Percentiles rank a stretch among this genome's conserved stretches.
phyloP scores from a whole-genome alignment of 2,797 vertebrate genomes.

The Chelidonichthys spinosus region DNA sequence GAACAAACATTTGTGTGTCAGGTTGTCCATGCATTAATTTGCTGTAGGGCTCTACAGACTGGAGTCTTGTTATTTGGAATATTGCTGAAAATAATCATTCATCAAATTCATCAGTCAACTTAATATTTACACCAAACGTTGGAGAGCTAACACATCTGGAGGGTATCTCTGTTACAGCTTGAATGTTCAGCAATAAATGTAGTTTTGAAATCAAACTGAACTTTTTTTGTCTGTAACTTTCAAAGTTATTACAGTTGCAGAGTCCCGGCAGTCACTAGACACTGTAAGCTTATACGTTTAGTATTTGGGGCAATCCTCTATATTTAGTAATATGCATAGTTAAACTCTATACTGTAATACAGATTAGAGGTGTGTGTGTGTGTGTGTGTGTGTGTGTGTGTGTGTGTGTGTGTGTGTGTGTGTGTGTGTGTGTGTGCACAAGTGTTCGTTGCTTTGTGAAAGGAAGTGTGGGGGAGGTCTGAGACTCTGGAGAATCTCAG shows the following conservation, averaged over 20 bases:
- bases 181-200: not conserved
- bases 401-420: not conserved
- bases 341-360: not conserved
- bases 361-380: not conserved
- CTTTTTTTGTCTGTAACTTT: not conserved
- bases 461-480: slow-evolving; percentile 77
- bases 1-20: slow-evolving; percentile 4
- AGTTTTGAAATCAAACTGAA: slow-evolving; percentile 5
- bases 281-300: not conserved
- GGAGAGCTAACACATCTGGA: slow-evolving; percentile 28
- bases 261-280: not conserved
- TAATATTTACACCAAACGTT: slow-evolving; percentile 36
- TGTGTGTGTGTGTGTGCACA: not conserved
- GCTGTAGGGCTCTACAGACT: slow-evolving; percentile 11
- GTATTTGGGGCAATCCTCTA: too few relatives aligned
- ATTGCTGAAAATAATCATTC: slow-evolving; percentile 42
- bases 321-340: not conserved
- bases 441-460: slow-evolving; percentile 34
- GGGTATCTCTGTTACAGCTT: not conserved
- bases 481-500: slow-evolving; percentile 68
- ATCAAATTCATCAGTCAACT: slow-evolving; percentile 31
- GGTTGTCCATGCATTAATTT: slow-evolving; percentile 14
- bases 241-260: not conserved
- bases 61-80: slow-evolving; percentile 41
- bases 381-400: not conserved